A percentile compares a stretch with the other conserved stretches of the same genome.
phyloP scores from a whole-genome alignment of 2,113 vertebrate genomes.

The Gambusia affinis region DNA sequence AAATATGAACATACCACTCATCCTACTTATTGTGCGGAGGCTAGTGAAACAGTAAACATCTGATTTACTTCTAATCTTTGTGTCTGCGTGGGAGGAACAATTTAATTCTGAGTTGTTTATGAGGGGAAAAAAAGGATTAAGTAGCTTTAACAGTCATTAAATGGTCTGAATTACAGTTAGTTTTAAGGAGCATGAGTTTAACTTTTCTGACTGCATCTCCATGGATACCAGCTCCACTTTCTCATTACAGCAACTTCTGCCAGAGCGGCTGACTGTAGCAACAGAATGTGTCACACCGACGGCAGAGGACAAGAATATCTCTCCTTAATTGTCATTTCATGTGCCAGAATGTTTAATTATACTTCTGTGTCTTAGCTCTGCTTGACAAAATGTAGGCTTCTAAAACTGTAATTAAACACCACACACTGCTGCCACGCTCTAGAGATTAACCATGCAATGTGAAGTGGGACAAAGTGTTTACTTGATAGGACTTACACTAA shows the following conservation, averaged over 20 bases:
- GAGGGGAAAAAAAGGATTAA: neutral
- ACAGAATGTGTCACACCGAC: slow-evolving; percentile 25
- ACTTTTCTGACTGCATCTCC: slow-evolving; percentile 57
- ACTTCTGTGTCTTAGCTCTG: slow-evolving; percentile 17
- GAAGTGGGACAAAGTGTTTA: slow-evolving; percentile 20
- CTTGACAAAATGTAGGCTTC: slow-evolving; percentile 38
- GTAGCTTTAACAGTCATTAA: slow-evolving; percentile 7
- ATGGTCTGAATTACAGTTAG: slow-evolving; percentile 13
- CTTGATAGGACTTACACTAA: slow-evolving; percentile 21
- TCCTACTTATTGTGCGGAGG: too few relatives aligned
- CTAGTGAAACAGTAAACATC: neutral
- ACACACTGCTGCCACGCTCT: slow-evolving; percentile 25
- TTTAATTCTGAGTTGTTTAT: neutral
- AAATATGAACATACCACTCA: too few relatives aligned
- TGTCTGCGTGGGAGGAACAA: neutral
- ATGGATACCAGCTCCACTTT: slow-evolving; percentile 60
- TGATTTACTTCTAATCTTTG: neutral
- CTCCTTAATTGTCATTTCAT: slow-evolving; percentile 52
- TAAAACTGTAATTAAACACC: slow-evolving; percentile 51
- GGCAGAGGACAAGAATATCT: slow-evolving; percentile 52
- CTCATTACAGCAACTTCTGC: slow-evolving; percentile 44
- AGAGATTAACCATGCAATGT: neutral
- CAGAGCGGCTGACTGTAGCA: slow-evolving; percentile 45
- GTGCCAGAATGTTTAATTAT: slow-evolving; percentile 59
- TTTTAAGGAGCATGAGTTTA: slow-evolving; percentile 24